Percentiles rank a stretch among this genome's conserved stretches.
phyloP scores from a whole-genome alignment of 1,140 invertebrate genomes.

The Hestina assimilis region DNA sequence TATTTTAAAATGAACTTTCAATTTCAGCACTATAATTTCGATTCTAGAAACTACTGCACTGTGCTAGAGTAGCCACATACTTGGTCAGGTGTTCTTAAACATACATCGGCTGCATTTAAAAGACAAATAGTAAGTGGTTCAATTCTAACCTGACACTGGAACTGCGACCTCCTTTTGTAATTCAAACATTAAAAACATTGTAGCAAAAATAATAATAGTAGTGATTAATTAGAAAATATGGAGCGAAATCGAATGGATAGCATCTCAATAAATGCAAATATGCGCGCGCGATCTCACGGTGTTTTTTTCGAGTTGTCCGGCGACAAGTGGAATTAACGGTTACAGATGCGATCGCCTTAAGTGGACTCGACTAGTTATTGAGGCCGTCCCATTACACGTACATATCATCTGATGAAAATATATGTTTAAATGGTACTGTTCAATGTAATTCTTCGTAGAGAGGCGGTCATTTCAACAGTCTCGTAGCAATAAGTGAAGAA shows the following conservation, averaged over 20 bases:
- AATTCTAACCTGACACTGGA: neutral
- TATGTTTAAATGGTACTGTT: too few relatives aligned
- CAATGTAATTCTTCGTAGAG: too few relatives aligned
- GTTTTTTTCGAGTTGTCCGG: slow-evolving; percentile 1
- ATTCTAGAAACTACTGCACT: too few relatives aligned
- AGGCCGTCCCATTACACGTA: neutral
- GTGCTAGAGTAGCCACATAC: too few relatives aligned
- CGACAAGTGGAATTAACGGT: slow-evolving; percentile 15
- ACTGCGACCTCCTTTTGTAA: neutral
- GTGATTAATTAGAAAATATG: neutral
- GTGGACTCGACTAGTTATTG: neutral
- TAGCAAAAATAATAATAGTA: neutral
- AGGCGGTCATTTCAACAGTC: too few relatives aligned
- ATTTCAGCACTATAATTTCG: too few relatives aligned
- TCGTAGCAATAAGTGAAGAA: too few relatives aligned
- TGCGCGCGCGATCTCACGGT: neutral
- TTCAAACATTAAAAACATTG: neutral
- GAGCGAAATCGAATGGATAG: neutral
- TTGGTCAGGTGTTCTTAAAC: too few relatives aligned
- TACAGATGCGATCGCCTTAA: slow-evolving; percentile 15
- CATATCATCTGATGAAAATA: neutral
- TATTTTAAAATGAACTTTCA: too few relatives aligned
- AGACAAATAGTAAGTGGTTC: too few relatives aligned
- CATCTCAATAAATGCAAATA: slow-evolving; percentile 1
- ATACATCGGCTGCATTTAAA: too few relatives aligned